phyloP scores from a whole-genome alignment of 2,888 invertebrate genomes.

The Dermolepida albohirtum region DNA sequence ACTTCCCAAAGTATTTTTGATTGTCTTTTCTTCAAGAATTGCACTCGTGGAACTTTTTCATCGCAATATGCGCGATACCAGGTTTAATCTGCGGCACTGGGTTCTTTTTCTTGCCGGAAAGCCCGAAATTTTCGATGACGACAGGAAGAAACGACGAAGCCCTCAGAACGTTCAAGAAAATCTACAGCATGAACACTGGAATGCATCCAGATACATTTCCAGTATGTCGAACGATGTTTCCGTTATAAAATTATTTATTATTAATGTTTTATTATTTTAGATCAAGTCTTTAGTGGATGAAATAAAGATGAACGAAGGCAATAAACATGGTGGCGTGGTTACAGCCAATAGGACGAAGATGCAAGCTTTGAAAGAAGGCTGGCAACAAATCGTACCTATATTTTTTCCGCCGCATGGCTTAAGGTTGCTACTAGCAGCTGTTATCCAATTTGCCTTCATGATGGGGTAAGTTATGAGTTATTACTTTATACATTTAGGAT shows the following conservation, averaged over 20 bases:
- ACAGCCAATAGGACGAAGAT: slow-evolving; percentile 53
- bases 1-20: too few relatives aligned
- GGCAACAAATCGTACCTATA: slow-evolving; percentile 74
- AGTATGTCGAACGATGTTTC: slow-evolving; percentile 64
- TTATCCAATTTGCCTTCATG: slow-evolving; percentile 74
- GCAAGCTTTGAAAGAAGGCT: slow-evolving; percentile 70
- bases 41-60: slow-evolving; percentile 73
- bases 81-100: slow-evolving; percentile 74
- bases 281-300: neutral
- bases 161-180: slow-evolving; percentile 71
- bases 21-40: slow-evolving; percentile 63
- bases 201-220: slow-evolving; percentile 73
- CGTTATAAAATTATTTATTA: too few relatives aligned
- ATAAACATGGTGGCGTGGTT: neutral
- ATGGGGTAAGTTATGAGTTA: slow-evolving; percentile 78
- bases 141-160: slow-evolving; percentile 76
- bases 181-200: slow-evolving; percentile 76
- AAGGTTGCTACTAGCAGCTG: slow-evolving; percentile 73
- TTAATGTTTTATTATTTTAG: too few relatives aligned
- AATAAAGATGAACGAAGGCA: neutral
- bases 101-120: slow-evolving; percentile 76
- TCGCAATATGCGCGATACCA: slow-evolving; percentile 72
- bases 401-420: slow-evolving; percentile 73
- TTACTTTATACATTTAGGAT: too few relatives aligned
- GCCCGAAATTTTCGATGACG: slow-evolving; percentile 82